Percentiles rank a stretch among this genome's conserved stretches.
Conservation (phyloP, 2,797 vertebrate genomes). For the Nannoperca australis region DNA sequence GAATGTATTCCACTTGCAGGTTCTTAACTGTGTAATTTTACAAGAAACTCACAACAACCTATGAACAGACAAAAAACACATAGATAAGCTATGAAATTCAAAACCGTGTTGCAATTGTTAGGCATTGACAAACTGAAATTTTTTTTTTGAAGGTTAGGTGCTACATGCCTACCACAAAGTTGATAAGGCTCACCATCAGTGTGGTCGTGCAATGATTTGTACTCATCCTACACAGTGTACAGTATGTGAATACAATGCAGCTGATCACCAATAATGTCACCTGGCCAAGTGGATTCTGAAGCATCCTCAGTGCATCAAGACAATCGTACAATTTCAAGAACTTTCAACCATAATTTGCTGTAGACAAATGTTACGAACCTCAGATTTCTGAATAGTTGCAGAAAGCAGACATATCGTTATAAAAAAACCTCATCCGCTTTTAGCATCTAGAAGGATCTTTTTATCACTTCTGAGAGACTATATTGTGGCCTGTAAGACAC, state of each 20-base stretch:
- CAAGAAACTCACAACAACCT: not conserved
- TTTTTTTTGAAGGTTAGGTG: not conserved
- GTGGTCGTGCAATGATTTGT: constrained; percentile 1
- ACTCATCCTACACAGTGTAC: not conserved
- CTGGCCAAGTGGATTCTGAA: not conserved
- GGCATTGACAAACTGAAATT: not conserved
- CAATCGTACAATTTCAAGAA: not conserved
- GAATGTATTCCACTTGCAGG: not conserved
- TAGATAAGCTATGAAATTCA: not conserved
- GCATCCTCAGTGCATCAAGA: not conserved
- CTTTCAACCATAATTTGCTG: not conserved
- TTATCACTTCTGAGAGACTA: constrained; percentile 53
- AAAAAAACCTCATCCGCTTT: constrained; percentile 20
- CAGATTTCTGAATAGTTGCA: not conserved
- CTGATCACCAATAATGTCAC: not conserved
- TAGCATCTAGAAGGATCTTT: constrained; percentile 42
- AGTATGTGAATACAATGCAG: not conserved
- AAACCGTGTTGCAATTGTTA: not conserved
- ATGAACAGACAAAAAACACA: not conserved
- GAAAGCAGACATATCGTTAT: not conserved
- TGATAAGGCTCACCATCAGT: not conserved
- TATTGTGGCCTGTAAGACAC: constrained; percentile 28
- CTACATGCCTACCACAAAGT: not conserved
- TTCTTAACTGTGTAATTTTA: constrained; percentile 6
- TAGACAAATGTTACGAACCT: constrained; percentile 7